Conservation (phyloP, 53 echinoderm and acorn worm species). For the Apostichopus leukothele region DNA sequence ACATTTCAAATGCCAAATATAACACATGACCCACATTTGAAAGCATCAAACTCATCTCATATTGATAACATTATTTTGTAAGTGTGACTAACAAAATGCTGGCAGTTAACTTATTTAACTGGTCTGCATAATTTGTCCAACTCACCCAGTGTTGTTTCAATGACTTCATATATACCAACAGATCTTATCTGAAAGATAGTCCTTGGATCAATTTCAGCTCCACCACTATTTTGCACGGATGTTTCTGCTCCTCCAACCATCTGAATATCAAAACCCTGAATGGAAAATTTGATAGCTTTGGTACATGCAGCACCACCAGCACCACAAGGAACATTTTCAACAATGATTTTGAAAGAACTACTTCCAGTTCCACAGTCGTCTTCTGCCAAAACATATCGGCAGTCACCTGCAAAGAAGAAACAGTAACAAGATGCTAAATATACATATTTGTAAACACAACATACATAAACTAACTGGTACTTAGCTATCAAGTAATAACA, state of each 20-base stretch:
- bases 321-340: constrained; percentile 87
- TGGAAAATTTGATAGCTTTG: constrained; percentile 66
- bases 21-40: no score
- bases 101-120: no score
- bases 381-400: constrained; percentile 71
- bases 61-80: no score
- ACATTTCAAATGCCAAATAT: no score
- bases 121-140: not conserved
- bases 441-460: no score
- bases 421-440: no score
- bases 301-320: constrained; percentile 77
- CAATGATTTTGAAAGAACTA: constrained; percentile 66
- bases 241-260: constrained; percentile 44
- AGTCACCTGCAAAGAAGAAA: constrained; percentile 60
- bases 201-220: not conserved
- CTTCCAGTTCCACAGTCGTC: constrained; percentile 62
- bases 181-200: constrained; percentile 5
- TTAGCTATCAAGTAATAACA: no score
- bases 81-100: no score
- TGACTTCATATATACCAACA: constrained; percentile 16
- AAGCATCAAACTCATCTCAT: no score
- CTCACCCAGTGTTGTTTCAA: constrained; percentile 6
- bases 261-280: constrained; percentile 49
- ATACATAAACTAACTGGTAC: no score
- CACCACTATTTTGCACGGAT: not conserved